A percentile compares a stretch with the other conserved stretches of the same genome.
Evolutionary conservation across 2,888 invertebrate species (phyloP).

Genomic region (Carcina quercana): DNA sequence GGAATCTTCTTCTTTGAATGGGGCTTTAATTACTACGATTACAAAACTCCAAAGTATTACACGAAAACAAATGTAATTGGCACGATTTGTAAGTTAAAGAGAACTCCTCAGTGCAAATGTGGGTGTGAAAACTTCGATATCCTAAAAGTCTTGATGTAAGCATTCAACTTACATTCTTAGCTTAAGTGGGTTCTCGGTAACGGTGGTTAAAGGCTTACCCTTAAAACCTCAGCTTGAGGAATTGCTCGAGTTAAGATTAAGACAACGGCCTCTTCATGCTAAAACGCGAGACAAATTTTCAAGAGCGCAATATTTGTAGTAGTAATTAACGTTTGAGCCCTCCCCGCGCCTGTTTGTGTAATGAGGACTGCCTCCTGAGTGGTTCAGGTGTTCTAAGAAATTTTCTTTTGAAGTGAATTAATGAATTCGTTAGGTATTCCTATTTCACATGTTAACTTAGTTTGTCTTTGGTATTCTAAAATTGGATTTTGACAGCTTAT

Average conservation of each 20-base stretch:
- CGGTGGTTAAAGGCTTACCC: slow-evolving; percentile 19
- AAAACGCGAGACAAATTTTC: slow-evolving; percentile 9
- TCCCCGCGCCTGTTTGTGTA: slow-evolving; percentile 1
- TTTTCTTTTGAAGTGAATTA: too few relatives aligned
- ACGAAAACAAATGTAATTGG: too few relatives aligned
- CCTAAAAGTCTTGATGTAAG: background rate
- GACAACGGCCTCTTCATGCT: slow-evolving; percentile 32
- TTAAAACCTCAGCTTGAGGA: slow-evolving; percentile 34
- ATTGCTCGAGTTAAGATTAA: slow-evolving; percentile 41
- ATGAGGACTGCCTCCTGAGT: background rate
- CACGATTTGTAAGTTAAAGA: background rate
- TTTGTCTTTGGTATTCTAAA: too few relatives aligned
- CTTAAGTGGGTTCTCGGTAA: background rate
- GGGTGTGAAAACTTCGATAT: slow-evolving; percentile 1
- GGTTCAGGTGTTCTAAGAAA: background rate
- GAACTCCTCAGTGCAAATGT: background rate
- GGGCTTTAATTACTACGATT: too few relatives aligned
- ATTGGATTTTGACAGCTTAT: too few relatives aligned
- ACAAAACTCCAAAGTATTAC: too few relatives aligned
- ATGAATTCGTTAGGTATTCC: too few relatives aligned
- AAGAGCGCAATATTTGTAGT: slow-evolving; percentile 7
- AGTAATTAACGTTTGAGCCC: slow-evolving; percentile 8
- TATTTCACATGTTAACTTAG: too few relatives aligned
- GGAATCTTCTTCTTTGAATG: too few relatives aligned
- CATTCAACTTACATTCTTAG: background rate